Base-by-base conservation (phyloP, 2,888 invertebrate genomes). In the Rotaria sp. region DNA sequence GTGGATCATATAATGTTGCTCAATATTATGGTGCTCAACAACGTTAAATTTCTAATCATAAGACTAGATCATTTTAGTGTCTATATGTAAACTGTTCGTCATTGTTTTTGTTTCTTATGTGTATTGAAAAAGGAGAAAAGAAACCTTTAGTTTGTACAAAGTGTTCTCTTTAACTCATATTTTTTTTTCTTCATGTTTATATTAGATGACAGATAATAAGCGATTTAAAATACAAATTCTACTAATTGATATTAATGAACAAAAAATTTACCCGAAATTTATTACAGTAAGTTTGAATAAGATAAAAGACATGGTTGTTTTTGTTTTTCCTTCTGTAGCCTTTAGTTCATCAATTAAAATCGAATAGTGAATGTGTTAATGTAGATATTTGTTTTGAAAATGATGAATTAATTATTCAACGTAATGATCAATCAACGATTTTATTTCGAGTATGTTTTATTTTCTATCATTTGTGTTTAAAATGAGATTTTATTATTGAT, bases 401-500 rank as follows among this genome's bases (percentile, higher is more conserved):
- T 38, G 35, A 35, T 35, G 35, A 67, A 67, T 67, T 67, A 21
- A 38, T 21, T 35, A 67, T 67, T 21, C 35, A 67, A 67, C 35
- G 35, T 30, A 35, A 67, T 67, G 67, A 67, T 21, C 18, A 1
- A 38, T 67, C 67, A 21, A 35, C 5, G 21, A 35, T 67, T 30
- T 30, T 67, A 30, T 67, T 67, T 67, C 67, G 67, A 18, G 67
- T 67, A 67, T 8, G 35, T 35, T 67, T 67, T 18, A 30, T 30
- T 59, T 30, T 30, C 24, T 10, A 57, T 55, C 8, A 85, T 84
- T 41, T 24, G 74, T 48, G n/a, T 67, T 52, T n/a, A 55, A 50
- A 48, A 48, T 35, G 26, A 24, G 3, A 50, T 74, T 86, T 84
- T n/a, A 45, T 57, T 55, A 74, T 87, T 86, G 35, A 3, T 50